Evolutionary conservation across 2,797 vertebrate genomes (phyloP), one percentile per base, ranked within the genome.

Genomic region (Mormyrus proboscirostris): DNA sequence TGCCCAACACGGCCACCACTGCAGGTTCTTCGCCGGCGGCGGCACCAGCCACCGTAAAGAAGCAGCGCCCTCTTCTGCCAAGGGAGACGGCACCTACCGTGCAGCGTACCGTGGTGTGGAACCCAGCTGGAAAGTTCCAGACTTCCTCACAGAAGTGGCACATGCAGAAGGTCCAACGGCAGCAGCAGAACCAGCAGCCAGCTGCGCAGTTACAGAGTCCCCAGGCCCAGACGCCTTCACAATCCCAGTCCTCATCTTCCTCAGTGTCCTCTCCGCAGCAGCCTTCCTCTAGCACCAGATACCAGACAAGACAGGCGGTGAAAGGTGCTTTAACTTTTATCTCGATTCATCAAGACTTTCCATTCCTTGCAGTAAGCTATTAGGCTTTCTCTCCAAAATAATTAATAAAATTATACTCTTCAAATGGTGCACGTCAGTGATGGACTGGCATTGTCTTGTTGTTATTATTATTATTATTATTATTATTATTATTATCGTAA

Each of bases 121-220:
- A 97, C 95, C 97, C 97, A 2, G 96, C 97, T 62, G 97, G 94
- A 92, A 97, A 99, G 94, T 97, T 98, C 94, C 98, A 98, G 93
- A 97, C 97, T 0, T 98, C 98, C 0, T 99, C 98, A 89, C 98
- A 99, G 95, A 99, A 99, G 95, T 98, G 97, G 97, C 97, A 99
- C 90, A 96, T 97, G 96, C 98, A 99, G 95, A 99, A 98, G 94
- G 96, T 98, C 65, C 97, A 97, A 94, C 96, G 96, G 16, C 97
- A 97, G 90, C 97, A 97, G 62, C 97, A 97, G 94, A 96, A 95
- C 84, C 85, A 90, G 84, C 92, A 92, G 91, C 89, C 92, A 0
- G 55, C 90, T 6, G 91, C 0, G 33, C 94, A 93, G 88, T 55
- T 90, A 0, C 86, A 91, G 53, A n/a, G 51, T 38, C 33, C 50